Conservation (phyloP, 1,140 invertebrate genomes). For the Anastatus disparis region DNA sequence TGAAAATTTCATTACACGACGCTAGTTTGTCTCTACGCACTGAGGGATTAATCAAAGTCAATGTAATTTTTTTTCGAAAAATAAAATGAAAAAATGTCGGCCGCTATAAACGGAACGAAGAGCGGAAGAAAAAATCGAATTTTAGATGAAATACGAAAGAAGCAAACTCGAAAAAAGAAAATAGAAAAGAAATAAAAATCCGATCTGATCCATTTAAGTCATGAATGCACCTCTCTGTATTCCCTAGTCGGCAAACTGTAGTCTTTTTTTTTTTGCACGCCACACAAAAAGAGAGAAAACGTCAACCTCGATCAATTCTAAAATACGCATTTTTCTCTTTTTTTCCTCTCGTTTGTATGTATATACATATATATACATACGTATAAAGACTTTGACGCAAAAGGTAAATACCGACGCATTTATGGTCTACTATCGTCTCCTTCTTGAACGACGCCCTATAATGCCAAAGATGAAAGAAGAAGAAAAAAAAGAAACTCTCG, state of each 20-base stretch:
- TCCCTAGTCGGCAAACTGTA: neutral
- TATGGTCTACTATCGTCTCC: too few species aligned
- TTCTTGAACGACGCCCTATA: too few species aligned
- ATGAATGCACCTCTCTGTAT: neutral
- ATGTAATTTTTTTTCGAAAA: slow-evolving; percentile 14
- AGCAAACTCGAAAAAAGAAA: neutral
- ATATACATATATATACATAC: too few species aligned
- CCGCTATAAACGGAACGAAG: neutral
- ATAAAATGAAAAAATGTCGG: too few species aligned
- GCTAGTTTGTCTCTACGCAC: neutral
- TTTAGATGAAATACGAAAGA: neutral
- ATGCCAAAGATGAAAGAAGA: too few species aligned
- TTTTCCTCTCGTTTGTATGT: neutral
- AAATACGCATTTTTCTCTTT: neutral
- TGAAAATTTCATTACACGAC: slow-evolving; percentile 4
- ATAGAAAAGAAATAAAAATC: slow-evolving; percentile 4
- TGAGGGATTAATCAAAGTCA: slow-evolving; percentile 30
- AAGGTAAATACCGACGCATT: neutral
- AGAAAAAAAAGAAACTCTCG: too few species aligned
- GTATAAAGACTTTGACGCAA: too few species aligned
- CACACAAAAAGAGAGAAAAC: slow-evolving; percentile 8
- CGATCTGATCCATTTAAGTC: slow-evolving; percentile 28
- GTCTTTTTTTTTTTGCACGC: neutral
- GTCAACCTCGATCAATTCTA: slow-evolving; percentile 13
- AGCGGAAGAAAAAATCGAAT: neutral